Conservation (phyloP, 2,113 vertebrate species). For the Heloderma charlesbogerti region DNA sequence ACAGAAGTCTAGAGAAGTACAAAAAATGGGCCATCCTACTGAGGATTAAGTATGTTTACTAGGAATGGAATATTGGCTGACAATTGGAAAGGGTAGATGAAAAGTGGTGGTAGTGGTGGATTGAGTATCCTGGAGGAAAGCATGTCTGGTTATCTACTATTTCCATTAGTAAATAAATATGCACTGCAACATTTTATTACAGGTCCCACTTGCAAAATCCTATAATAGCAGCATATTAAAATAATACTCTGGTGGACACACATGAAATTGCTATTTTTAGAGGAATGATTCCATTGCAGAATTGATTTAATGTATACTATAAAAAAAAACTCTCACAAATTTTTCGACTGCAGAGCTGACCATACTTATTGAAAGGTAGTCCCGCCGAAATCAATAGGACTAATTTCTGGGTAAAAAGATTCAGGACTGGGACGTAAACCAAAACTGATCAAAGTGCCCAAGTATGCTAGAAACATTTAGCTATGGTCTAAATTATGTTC, state of each 20-base stretch:
- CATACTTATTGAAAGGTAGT: neutral
- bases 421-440: neutral
- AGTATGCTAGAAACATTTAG: conserved; percentile 11
- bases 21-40: neutral
- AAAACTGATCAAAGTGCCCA: neutral
- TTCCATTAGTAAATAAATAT: neutral
- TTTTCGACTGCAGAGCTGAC: neutral
- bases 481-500: neutral
- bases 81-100: neutral
- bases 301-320: neutral
- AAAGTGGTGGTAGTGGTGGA: neutral
- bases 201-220: neutral
- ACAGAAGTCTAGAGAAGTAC: neutral
- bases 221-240: neutral
- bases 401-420: neutral
- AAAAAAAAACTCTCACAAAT: too few relatives aligned
- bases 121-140: neutral
- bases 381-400: neutral
- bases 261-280: too few relatives aligned
- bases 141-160: neutral
- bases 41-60: neutral
- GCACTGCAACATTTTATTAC: neutral
- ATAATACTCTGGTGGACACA: neutral
- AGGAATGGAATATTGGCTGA: neutral
- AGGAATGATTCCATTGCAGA: neutral